Evolutionary conservation across 1,140 invertebrate species (phyloP), one percentile per base, ranked within the genome.

Genomic region (Drosophila willistoni): DNA sequence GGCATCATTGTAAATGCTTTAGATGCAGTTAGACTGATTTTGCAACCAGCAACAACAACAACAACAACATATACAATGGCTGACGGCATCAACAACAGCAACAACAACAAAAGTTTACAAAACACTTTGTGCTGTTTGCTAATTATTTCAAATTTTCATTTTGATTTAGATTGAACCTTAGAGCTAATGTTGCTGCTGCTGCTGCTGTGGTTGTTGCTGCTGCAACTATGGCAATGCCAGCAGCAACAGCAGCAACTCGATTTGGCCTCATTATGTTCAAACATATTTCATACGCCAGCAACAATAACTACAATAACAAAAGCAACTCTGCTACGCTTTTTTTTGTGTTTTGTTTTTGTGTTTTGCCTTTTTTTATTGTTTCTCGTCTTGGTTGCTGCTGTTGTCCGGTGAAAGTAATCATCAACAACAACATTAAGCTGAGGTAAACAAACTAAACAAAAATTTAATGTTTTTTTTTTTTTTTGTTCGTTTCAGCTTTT

Each of bases 11-110:
- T 59, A 59, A 59, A 59, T 59, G 56, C 56, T 59, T 59, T 59
- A 59, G 56, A 36, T 59, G 41, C 61, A 64, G 61, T 64, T 64
- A 51, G 7, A 47, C 12, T 47, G 54, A 66, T 70, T 65, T 75
- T 75, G 76, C 73, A 71, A 79, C 71, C 0, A 47, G 13, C 41
- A 64, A 41, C 54, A 70, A 42, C 72, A 64, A 41, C 54, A 70
- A 42, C 72, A 61, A n/a, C 36, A 10, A 29, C 29, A 29, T 25
- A 25, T 5, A 25, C 3, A 9, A 47, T 22, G 19, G 44, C 44
- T 51, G 17, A 51, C 44, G 44, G 44, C 44, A 51, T 51, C 44
- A 19, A 7, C 22, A 51, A 10, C 44, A 51, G 17, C 44, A 59
- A 9, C 34, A 59, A 57, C n/a, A 57, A 57, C 13, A 57, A 57